phyloP scores from a whole-genome alignment of 2,888 invertebrate genomes.

The Netelia virgata region DNA sequence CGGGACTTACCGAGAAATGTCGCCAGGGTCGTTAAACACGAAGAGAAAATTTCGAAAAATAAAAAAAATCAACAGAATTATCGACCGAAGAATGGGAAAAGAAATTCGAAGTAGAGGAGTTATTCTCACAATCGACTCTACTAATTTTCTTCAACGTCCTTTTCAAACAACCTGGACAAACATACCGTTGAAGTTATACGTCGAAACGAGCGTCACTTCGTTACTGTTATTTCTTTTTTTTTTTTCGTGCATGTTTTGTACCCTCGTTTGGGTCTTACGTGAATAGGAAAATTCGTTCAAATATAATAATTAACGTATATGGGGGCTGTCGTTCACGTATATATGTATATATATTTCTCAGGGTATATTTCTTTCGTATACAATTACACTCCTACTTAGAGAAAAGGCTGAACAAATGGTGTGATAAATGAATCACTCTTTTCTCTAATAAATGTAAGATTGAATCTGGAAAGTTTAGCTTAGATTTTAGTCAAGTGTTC shows the following conservation, averaged over 20 bases:
- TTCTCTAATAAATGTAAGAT: too few relatives aligned
- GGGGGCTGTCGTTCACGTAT: not conserved
- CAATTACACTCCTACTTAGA: not conserved
- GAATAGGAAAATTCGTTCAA: slow-evolving; percentile 43
- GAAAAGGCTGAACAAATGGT: too few relatives aligned
- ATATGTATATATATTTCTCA: slow-evolving; percentile 25
- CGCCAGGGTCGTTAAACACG: not conserved
- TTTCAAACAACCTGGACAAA: slow-evolving; percentile 46
- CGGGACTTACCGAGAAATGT: slow-evolving; percentile 12
- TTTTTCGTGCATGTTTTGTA: not conserved
- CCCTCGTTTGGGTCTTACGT: not conserved
- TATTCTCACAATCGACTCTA: slow-evolving; percentile 23
- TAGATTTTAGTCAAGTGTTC: too few relatives aligned
- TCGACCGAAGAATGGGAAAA: not conserved
- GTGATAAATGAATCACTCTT: too few relatives aligned
- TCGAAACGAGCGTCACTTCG: slow-evolving; percentile 6
- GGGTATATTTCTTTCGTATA: not conserved
- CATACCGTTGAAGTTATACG: slow-evolving; percentile 10
- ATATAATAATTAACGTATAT: slow-evolving; percentile 54
- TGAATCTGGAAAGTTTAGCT: too few relatives aligned
- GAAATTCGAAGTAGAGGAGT: not conserved
- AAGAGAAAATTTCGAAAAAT: not conserved
- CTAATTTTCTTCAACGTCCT: slow-evolving; percentile 54
- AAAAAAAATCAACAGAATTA: not conserved
- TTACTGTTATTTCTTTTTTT: slow-evolving; percentile 8